These are phyloP conservation scores for Champsocephalus gunnari DNA, from an alignment of 2,797 vertebrate species.

Conservation along the genomic window DNA sequence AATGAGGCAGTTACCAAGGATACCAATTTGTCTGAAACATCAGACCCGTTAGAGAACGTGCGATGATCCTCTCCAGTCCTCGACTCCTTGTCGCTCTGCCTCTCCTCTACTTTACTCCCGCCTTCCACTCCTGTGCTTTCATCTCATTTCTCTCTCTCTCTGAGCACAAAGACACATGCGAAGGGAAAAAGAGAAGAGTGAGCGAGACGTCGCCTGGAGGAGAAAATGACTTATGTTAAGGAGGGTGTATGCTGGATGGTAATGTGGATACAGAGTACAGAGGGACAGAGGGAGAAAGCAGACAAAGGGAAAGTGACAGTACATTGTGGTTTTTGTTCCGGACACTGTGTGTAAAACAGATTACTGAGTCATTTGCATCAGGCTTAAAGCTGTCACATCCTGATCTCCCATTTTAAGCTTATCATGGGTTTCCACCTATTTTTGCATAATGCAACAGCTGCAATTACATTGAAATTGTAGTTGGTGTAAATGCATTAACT, in stretches of 20 bases:
- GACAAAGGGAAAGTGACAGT: background rate
- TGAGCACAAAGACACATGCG: constrained; percentile 34
- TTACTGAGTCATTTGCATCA: constrained; percentile 15
- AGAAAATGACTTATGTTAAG: constrained; percentile 20
- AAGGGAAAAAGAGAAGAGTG: constrained; percentile 35
- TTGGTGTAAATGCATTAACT: constrained; percentile 24
- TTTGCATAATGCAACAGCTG: constrained; percentile 36
- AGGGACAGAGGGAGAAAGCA: background rate
- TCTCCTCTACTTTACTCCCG: constrained; percentile 54
- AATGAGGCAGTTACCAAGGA: constrained; percentile 87
- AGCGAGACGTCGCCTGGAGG: constrained; percentile 6
- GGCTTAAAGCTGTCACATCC: constrained; percentile 2
- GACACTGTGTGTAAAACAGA: background rate
- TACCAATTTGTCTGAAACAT: constrained; percentile 80
- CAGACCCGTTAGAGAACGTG: constrained; percentile 70
- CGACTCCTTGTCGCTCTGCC: constrained; percentile 55
- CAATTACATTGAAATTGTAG: constrained; percentile 19
- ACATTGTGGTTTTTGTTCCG: constrained; percentile 8
- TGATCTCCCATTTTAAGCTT: constrained; percentile 4
- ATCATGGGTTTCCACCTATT: constrained; percentile 11
- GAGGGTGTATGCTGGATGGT: constrained; percentile 6
- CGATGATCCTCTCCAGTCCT: constrained; percentile 67
- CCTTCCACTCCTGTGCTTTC: constrained; percentile 56
- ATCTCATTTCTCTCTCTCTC: constrained; percentile 43
- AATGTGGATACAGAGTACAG: constrained; percentile 12